Evolutionary conservation across 2,797 vertebrate species (phyloP), one percentile per base, ranked within the genome.

Genomic region (Phalloptychus januarius): DNA sequence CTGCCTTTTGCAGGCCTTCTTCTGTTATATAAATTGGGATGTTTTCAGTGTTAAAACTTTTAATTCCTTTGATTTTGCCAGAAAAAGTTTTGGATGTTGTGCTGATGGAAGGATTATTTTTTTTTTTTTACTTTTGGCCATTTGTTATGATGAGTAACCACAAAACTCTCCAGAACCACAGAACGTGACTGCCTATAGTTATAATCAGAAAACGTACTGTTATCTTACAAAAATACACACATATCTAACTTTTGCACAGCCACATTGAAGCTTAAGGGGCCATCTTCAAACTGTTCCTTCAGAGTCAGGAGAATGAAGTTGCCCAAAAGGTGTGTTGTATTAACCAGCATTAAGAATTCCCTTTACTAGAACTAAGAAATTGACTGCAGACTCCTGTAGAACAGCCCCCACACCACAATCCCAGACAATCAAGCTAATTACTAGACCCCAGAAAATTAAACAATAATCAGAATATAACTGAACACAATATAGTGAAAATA

Each of bases 181-280:
- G n/a, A 61, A 33, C 6, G 15, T 61, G 5, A 61, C 56, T 61
- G 56, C 28, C 56, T 31, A 61, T 61, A 33, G n/a, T 61, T 61
- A 61, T 31, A 31, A 61, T 28, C 28, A 61, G 56, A 61, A 33
- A 61, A 33, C 6, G 5, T 61, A 33, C 15, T 31, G 5, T 31
- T 61, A 61, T 31, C 56, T 33, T 61, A 61, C 28, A 61, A 16
- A 61, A 61, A 61, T 61, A 61, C n/a, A 61, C 56, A 61, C 56
- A 61, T 61, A 1, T 15, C 56, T 61, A 15, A 61, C 56, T 61
- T 6, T 31, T 61, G 15, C n/a, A 18, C 56, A 61, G 28, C 28
- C 28, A 61, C 13, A 31, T 31, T 61, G 56, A 31, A 61, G 28
- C 28, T 61, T 31, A 33, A 6, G 28, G 56, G 56, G 28, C 56